Evolutionary conservation across 30 jellyfish, hydroid and myxozoan species (phyloP), one percentile per base, ranked within the genome.

Genomic region (Aurelia sp.): DNA sequence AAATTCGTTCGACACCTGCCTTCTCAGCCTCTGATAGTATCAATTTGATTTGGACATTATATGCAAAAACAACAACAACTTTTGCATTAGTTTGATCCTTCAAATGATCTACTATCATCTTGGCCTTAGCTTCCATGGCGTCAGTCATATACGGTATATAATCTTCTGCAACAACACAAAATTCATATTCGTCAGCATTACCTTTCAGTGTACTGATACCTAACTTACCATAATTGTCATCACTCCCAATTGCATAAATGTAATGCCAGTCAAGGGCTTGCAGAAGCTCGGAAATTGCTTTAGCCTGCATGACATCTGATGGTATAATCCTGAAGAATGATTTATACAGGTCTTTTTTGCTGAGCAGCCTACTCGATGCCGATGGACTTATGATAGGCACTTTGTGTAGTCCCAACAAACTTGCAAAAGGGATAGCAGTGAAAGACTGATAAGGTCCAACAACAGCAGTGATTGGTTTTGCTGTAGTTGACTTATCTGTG

Each of bases 321-420:
- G 98, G 98, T 15, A 84, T 93, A 2, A 97, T 93, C 67, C 98
- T 67, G 22, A 89, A 69, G 71, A 93, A 93, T 48, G 98, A 93
- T 72, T 79, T 78, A 38, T 93, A 93, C 40, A 88, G 84, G 27
- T 90, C 92, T 57, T 80, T 88, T 66, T 88, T 87, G 78, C 97
- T 88, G 57, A 93, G 79, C 76, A 88, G 91, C 63, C 98, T 72
- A 67, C 98, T 93, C 33, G 97, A 87, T 2, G 98, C 97, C n/a
- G 97, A 76, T 19, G 84, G 89, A 60, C 98, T 93, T 44, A 93
- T 78, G 58, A 89, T 97, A 1, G 98, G 98, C 27, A 93, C 78
- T 38, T 41, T 57, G 30, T 81, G 63, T 27, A 93, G 63, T 13
- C 90, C 88, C n/a, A 88, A 76, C 64, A 93, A 78, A 51, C 96